phyloP scores from a whole-genome alignment of 2,888 invertebrate genomes.

The Tiliacea aurago region DNA sequence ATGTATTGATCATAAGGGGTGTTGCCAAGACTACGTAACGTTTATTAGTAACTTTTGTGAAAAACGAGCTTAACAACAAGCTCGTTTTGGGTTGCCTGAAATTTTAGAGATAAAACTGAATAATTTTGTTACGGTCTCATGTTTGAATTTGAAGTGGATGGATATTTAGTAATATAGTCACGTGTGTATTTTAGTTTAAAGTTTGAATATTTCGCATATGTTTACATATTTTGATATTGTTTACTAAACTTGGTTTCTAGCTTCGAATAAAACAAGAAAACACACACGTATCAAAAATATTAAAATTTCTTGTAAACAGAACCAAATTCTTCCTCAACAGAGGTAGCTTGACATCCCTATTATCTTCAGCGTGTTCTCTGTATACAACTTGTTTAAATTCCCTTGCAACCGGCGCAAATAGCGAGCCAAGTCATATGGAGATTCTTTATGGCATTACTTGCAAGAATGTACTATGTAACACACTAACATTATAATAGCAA shows the following conservation, averaged over 20 bases:
- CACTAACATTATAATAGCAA: conserved; percentile 40
- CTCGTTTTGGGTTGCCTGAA: conserved; percentile 43
- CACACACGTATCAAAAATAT: not conserved
- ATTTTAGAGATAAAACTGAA: conserved; percentile 32
- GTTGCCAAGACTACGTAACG: conserved; percentile 65
- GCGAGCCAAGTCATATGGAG: conserved; percentile 55
- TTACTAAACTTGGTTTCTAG: not conserved
- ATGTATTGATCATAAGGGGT: conserved; percentile 65
- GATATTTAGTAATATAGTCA: conserved; percentile 14
- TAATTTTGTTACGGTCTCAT: conserved; percentile 13
- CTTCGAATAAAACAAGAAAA: not conserved
- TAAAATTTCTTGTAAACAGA: conserved; percentile 12
- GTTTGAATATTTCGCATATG: conserved; percentile 21
- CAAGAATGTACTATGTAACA: conserved; percentile 37
- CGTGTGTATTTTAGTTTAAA: conserved; percentile 28
- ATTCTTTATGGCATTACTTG: conserved; percentile 53
- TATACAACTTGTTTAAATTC: conserved; percentile 60
- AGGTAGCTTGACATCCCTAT: conserved; percentile 47
- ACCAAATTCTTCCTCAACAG: conserved; percentile 19
- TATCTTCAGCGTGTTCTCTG: conserved; percentile 50
- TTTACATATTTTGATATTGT: conserved; percentile 9
- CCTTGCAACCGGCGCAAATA: conserved; percentile 50
- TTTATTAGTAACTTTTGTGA: conserved; percentile 69
- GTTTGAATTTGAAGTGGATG: conserved; percentile 12
- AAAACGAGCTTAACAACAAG: conserved; percentile 59